These are phyloP conservation scores for Sphenodon punctatus DNA, from an alignment of 2,797 vertebrate genomes.

Conservation along the genomic window DNA sequence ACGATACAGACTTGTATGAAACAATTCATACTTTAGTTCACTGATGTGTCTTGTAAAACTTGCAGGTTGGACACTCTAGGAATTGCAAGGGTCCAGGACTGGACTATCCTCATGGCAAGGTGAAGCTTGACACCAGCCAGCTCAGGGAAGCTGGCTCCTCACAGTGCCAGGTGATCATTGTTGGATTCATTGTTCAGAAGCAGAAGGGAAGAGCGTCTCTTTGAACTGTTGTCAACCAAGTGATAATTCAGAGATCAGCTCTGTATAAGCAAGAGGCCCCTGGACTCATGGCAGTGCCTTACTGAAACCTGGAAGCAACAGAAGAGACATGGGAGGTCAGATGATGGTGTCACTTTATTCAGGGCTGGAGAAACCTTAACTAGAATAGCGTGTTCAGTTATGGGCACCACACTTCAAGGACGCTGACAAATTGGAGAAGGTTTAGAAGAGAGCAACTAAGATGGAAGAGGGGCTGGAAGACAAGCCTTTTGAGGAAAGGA, in stretches of 20 bases:
- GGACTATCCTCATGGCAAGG: not conserved
- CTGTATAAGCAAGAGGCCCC: slow-evolving; percentile 3
- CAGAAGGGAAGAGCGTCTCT: not conserved
- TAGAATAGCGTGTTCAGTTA: no score
- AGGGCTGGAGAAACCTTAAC: not conserved
- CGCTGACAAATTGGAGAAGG: no score
- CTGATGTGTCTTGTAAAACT: no score
- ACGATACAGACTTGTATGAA: not conserved
- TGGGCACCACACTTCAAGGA: no score
- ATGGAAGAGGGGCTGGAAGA: no score
- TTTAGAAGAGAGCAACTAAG: no score
- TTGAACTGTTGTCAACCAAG: not conserved
- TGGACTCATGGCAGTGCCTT: not conserved
- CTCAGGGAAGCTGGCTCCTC: accelerated
- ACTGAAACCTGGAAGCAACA: not conserved
- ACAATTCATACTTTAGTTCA: no score
- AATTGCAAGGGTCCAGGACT: accelerated
- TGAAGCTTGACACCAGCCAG: accelerated
- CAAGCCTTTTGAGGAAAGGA: no score
- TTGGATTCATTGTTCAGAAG: not conserved
- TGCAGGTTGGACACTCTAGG: not conserved
- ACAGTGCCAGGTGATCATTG: not conserved
- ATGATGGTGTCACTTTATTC: not conserved
- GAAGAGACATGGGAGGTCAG: slow-evolving; percentile 22
- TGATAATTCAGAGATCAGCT: not conserved